Conservation (phyloP, 1,140 invertebrate genomes). For the Brachionus plicatilis region DNA sequence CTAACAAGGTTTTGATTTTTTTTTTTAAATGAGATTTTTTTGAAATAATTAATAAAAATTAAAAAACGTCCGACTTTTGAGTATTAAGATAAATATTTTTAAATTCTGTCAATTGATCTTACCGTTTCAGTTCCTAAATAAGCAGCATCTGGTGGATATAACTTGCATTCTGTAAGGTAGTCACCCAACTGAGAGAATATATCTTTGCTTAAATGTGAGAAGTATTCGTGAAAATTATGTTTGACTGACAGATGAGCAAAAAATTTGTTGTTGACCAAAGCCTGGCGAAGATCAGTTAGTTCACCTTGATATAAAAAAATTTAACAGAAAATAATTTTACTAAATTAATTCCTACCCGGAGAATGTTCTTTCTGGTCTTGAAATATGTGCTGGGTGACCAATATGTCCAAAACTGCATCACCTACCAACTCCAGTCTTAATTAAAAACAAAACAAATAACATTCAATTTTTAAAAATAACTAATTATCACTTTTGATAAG, state of each 20-base stretch:
- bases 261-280: constrained; percentile 97
- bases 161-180: background rate
- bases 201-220: constrained; percentile 44
- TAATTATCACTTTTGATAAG: constrained; percentile 25
- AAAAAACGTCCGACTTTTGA: too few species aligned
- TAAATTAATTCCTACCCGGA: constrained; percentile 55
- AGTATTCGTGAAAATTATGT: constrained; percentile 82
- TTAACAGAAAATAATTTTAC: background rate
- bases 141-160: background rate
- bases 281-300: constrained; percentile 89
- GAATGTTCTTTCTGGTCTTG: constrained; percentile 61
- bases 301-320: constrained; percentile 63
- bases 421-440: constrained; percentile 33
- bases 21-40: too few species aligned
- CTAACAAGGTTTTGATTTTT: too few species aligned
- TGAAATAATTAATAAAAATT: too few species aligned
- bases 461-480: background rate
- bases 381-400: constrained; percentile 34
- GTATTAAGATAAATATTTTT: background rate
- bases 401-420: constrained; percentile 39
- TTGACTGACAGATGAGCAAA: constrained; percentile 94
- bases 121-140: constrained; percentile 15
- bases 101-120: background rate
- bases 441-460: background rate
- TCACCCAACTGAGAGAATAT: background rate